Base-by-base conservation (phyloP, 2,888 invertebrate genomes). In the Empis stercorea region DNA sequence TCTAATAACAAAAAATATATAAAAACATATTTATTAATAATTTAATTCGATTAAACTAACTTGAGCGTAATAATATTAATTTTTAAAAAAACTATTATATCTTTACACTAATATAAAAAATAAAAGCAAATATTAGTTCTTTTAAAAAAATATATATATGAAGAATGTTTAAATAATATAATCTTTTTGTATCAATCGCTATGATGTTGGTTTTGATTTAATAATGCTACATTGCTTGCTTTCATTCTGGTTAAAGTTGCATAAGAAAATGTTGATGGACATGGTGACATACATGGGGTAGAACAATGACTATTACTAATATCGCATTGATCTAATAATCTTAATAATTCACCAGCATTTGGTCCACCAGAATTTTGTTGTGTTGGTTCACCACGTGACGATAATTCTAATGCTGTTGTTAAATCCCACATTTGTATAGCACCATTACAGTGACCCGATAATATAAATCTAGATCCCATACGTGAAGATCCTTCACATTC, bases 351-450 rank as follows among this genome's bases (percentile, higher is more conserved):
- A 62, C 87, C 84, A 2, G 95, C 82, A 1, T 84, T 83, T 30
- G 96, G 96, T n/a, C 96, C 95, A 52, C 93, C 93, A 54, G 61
- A 57, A 50, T 55, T 62, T 59, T 83, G 65, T 52, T 62, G 63
- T 43, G 54, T 55, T 4, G 93, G 93, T 10, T 94, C 93, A 45
- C 91, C 89, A 58, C 84, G 84, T 14, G 79, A 75, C 42, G 61
- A 58, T 54, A 85, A 76, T 70, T 95, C 92, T 45, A 97, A 73
- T 13, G 93, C 95, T 10, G 93, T 96, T 13, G 94, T 94, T 51
- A 99, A 75, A 73, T 99, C 97, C 96, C 97, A 99, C 87, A 97
- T 92, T 72, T 94, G 94, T 51, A 94, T 84, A 38, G 87, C 86
- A 43, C 95, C 94, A 55, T 87, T 92, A 36, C 87, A 81, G 64